Evolutionary conservation across 2,888 invertebrate species (phyloP), one percentile per base, ranked within the genome.

Genomic region (Ophion ellenae): DNA sequence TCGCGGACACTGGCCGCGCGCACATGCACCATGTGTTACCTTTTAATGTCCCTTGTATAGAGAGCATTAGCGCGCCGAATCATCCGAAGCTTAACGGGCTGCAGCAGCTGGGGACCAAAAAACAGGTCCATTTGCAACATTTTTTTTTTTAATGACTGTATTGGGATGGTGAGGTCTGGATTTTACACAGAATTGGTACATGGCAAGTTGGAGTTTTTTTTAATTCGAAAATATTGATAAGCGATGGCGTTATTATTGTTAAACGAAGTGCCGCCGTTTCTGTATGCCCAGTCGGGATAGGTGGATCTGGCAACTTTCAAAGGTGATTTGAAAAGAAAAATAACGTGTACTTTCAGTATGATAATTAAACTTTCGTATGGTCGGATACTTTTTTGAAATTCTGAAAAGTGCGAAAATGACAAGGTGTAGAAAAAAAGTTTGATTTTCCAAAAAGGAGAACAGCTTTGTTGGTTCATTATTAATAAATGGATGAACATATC

Each of bases 31-130:
- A 75, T 57, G 45, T 69, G 40, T 40, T 67, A n/a, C 59, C 32
- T 28, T 83, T 69, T 78, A n/a, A 69, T 79, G 5, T 53, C 11
- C 36, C 45, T 66, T 64, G 47, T 10, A 53, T 53, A 2, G 24
- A 45, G 28, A 74, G 45, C 64, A 53, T 32, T 64, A 28, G 14
- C 36, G 32, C 17, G 17, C 63, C 24, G 20, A 45, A 57, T 7
- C n/a, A 64, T 61, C 24, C 24, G 61, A 5, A 3, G 40, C 20
- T 71, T 53, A 17, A 36, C 32, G 53, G 53, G 2, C 24, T 59
- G 32, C n/a, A 20, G 36, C 40, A 61, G n/a, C 40, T 61, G 20
- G 32, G 59, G 59, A 32, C 53, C 17, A 11, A 53, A 53, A 53
- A 53, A 53, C 1, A 4, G 5, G 17, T 53, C 14, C 5, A 17